A percentile compares a stretch with the other conserved stretches of the same genome.
Conservation (phyloP, 2,113 vertebrate genomes). For the Erpornis zantholeuca region DNA sequence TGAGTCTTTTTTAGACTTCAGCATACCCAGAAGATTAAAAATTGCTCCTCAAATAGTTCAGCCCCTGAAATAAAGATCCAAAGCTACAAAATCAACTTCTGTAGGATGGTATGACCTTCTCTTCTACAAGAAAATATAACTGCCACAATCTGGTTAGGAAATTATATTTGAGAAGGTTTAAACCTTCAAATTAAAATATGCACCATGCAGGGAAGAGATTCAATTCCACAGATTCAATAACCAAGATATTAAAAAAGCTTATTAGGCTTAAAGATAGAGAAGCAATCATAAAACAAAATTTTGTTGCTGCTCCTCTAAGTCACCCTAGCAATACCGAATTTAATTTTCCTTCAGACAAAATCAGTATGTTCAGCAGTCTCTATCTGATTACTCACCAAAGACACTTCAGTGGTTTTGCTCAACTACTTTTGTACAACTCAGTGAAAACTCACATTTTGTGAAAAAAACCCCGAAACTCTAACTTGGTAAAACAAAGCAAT, state of each 20-base stretch:
- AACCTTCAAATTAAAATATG: constrained; percentile 26
- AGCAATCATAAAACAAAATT: background rate
- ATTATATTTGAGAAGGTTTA: background rate
- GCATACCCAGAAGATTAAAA: background rate
- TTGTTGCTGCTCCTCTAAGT: background rate
- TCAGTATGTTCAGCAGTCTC: background rate
- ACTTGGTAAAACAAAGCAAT: background rate
- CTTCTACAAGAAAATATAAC: background rate
- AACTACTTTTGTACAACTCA: background rate
- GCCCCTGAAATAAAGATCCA: background rate
- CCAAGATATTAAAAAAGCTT: background rate
- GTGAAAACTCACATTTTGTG: background rate
- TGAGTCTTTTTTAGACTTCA: background rate
- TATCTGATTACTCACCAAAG: background rate
- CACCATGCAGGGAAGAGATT: background rate
- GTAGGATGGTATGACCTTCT: background rate
- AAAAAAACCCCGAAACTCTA: background rate
- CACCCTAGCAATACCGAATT: background rate
- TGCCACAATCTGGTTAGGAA: background rate
- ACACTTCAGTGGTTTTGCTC: background rate
- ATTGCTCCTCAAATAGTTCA: background rate
- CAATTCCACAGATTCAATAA: background rate
- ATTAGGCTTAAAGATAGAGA: background rate
- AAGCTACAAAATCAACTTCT: background rate
- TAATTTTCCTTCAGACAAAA: constrained; percentile 3